Conservation (phyloP, 2,797 vertebrate species). For the Delichon dasypus region DNA sequence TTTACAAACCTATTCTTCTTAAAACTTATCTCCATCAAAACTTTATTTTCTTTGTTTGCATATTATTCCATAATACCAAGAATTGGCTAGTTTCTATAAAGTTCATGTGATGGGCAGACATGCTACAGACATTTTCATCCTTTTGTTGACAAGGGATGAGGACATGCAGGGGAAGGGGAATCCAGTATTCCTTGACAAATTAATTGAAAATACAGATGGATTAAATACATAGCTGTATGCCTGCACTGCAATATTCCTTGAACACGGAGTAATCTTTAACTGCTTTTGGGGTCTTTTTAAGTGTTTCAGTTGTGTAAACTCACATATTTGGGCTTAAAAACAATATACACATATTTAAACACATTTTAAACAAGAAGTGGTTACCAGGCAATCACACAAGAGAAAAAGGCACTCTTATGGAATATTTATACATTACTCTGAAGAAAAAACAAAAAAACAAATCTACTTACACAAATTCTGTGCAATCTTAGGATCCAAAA, state of each 20-base stretch:
- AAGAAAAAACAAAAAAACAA: not conserved
- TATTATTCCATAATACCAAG: not conserved
- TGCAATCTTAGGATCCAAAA: constrained; percentile 93
- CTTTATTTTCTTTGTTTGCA: not conserved
- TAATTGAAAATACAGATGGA: not conserved
- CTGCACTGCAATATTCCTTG: not conserved
- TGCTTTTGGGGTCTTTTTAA: not conserved
- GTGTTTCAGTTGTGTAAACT: not conserved
- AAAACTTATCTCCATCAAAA: not conserved
- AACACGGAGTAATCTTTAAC: not conserved
- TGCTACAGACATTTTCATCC: not conserved
- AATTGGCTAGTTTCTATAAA: not conserved
- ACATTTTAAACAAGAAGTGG: not conserved
- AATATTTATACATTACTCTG: not conserved
- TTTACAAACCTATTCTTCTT: not conserved
- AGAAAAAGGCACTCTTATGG: not conserved
- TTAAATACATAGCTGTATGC: not conserved
- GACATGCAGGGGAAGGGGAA: not conserved
- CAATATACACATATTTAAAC: not conserved
- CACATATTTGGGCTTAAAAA: not conserved
- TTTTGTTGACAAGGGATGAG: not conserved
- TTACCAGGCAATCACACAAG: not conserved
- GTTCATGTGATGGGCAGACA: not conserved
- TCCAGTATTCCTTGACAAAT: not conserved
- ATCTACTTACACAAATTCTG: constrained; percentile 95